Base-by-base conservation (phyloP, 2,797 vertebrate species). In the Scleropages formosus region DNA sequence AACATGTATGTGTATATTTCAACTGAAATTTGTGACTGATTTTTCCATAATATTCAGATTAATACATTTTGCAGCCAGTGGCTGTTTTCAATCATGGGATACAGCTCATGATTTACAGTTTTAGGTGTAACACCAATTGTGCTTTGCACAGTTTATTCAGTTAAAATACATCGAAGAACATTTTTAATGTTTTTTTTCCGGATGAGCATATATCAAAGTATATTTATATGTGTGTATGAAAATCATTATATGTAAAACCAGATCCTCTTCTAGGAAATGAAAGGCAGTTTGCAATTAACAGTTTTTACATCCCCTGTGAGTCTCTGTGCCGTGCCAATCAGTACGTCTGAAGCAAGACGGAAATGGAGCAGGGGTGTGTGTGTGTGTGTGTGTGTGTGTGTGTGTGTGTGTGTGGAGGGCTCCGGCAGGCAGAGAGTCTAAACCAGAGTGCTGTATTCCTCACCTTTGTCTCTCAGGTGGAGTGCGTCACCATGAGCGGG, bases 401-500 rank as follows among this genome's bases (percentile, higher is more conserved):
- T 89, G 90, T 91, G 88, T 91, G 84, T 88, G 86, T 84, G 85
- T 85, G 80, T 75, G 81, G 84, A 88, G 84, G 84, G 89, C 87
- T 85, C 82, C 75, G 80, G 80, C 79, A 78, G 82, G 81, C 80
- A 81, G 83, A 83, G 84, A 85, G 83, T 78, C 26, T 79, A 82
- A 86, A 86, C 83, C 88, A 84, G 84, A 88, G 87, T 88, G 85
- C 86, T 80, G 81, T 75, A 74, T 75, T 79, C 79, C 85, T 80
- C 86, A 64, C 83, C 79, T 80, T 84, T 39, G 47, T 12, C 58
- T 68, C 68, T n/a, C 86, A 91, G 90, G 88, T 90, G 85, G 91
- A 91, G 91, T 91, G 76, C 88, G 91, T 81, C 90, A 89, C 90
- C 83, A 97, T 97, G 96, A 97, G 94, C 69, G 95, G 96, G 89